These are phyloP conservation scores for Lithobates sylvaticus DNA, from an alignment of 2,797 vertebrate species.

Conservation along the genomic window DNA sequence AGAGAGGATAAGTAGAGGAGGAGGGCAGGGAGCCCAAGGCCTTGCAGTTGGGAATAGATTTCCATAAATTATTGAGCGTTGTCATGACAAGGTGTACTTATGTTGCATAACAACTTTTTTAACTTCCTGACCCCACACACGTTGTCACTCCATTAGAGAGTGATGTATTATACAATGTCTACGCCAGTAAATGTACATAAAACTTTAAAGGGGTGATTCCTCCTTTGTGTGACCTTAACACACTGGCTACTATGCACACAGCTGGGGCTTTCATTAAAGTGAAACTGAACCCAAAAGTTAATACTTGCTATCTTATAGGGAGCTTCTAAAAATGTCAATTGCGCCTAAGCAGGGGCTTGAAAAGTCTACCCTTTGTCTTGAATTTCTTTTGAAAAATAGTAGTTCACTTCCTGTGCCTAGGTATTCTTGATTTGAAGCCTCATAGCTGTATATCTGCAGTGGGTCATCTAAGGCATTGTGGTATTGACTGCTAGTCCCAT, in stretches of 20 bases:
- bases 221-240: neutral
- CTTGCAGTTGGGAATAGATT: constrained; percentile 40
- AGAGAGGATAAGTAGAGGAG: neutral
- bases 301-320: too few species aligned
- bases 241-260: neutral
- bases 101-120: constrained; percentile 47
- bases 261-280: neutral
- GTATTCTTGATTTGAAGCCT: too few species aligned
- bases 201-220: neutral
- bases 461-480: too few species aligned
- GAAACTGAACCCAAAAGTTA: too few species aligned
- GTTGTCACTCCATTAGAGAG: constrained; percentile 28
- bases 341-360: too few species aligned
- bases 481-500: too few species aligned
- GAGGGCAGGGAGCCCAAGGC: constrained; percentile 13
- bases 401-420: too few species aligned
- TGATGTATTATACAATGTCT: constrained; percentile 16
- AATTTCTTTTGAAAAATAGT: too few species aligned
- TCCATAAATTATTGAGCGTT: constrained; percentile 56
- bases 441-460: too few species aligned
- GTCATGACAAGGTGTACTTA: constrained; percentile 51
- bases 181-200: neutral
- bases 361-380: too few species aligned
- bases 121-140: constrained; percentile 26
- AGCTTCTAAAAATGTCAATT: too few species aligned